Base-by-base conservation (phyloP, 2,888 invertebrate species). In the Oligia strigilis region DNA sequence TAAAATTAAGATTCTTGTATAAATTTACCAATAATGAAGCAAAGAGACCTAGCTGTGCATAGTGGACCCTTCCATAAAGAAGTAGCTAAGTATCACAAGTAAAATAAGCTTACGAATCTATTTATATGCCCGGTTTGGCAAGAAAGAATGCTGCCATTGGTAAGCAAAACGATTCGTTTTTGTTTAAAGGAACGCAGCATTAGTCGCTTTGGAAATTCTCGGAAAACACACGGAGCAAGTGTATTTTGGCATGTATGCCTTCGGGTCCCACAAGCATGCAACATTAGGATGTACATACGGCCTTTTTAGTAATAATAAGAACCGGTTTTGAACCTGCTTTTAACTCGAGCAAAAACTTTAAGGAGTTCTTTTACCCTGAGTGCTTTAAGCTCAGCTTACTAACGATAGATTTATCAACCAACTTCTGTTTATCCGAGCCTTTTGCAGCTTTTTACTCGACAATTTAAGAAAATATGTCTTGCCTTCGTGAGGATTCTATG, bases 281-380 rank as follows among this genome's bases (percentile, higher is more conserved):
- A 75, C 70, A 74, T 84, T 76, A 84, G 84, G 77, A 70, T 71
- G 49, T 77, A 19, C 13, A 3, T 62, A 72, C n/a, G 1, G n/a
- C 49, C n/a, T 65, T 36, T 84, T 73, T 74, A 70, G 73, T 74
- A 74, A 75, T 72, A 69, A n/a, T 46, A 55, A 19, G 46, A 87
- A 85, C 85, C 77, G 84, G 85, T 87, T 49, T 73, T 1, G 2
- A 80, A 71, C 64, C 75, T 52, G 87, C 69, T 72, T 64, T 75
- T 65, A 87, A 80, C 76, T 72, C 70, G 80, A 72, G 84, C 84
- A 85, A 85, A 85, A 85, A 87, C 66, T 87, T 67, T 65, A 70
- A 84, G 46, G 58, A 87, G 87, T 80, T 87, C 75, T 80, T 85
- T 87, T 84, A 84, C 77, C 84, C 71, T 55, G 40, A 55, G 36